Percentiles rank a stretch among this genome's conserved stretches.
These are phyloP conservation scores for Nothocercus julius DNA, from an alignment of 2,113 vertebrate species.

Conservation along the genomic window DNA sequence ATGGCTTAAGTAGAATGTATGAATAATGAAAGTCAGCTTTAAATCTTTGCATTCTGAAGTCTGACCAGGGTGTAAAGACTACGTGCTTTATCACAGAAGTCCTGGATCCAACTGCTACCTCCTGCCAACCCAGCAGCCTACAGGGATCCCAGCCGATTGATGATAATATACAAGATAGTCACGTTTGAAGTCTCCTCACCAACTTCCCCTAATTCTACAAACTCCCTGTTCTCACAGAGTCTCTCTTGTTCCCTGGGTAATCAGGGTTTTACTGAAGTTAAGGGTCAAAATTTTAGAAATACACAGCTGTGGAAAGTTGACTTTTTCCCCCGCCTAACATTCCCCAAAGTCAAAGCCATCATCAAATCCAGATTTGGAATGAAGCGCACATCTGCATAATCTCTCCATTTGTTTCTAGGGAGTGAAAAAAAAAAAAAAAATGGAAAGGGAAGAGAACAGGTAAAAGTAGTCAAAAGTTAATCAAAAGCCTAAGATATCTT, in stretches of 20 bases:
- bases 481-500: not conserved
- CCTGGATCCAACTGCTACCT: not conserved
- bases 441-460: not conserved
- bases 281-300: too few species aligned
- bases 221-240: not conserved
- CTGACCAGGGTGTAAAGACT: not conserved
- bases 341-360: not conserved
- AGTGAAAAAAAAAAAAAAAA: not conserved
- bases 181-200: not conserved
- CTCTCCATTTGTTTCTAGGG: not conserved
- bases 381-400: not conserved
- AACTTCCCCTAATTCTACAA: not conserved
- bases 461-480: not conserved
- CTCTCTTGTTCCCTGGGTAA: not conserved
- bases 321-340: not conserved
- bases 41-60: not conserved
- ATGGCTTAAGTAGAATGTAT: not conserved
- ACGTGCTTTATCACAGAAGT: not conserved
- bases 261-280: not conserved
- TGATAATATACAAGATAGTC: not conserved
- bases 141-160: not conserved
- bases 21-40: not conserved
- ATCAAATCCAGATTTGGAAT: not conserved
- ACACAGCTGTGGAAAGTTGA: not conserved
- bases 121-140: fast-evolving